Evolutionary conservation across 2,888 invertebrate species (phyloP).

Genomic region (Daptonema setosum): DNA sequence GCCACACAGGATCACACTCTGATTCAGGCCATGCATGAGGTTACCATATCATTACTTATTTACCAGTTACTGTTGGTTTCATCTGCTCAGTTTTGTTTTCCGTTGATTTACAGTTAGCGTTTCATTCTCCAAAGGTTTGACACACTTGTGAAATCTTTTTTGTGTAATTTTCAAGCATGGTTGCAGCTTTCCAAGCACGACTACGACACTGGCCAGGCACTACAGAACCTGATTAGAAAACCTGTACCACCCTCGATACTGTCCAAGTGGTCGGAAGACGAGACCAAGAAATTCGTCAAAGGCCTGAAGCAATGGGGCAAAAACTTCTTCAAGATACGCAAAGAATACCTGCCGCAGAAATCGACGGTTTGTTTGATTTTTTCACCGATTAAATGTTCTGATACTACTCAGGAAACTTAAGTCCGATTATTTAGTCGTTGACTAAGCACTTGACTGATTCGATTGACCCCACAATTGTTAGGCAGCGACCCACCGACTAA

Average conservation of each 20-base stretch:
- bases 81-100: too few species aligned
- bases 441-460: too few species aligned
- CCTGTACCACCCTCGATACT: slow-evolving; percentile 89
- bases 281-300: slow-evolving; percentile 76
- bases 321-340: slow-evolving; percentile 89
- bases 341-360: slow-evolving; percentile 83
- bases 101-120: too few species aligned
- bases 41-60: neutral
- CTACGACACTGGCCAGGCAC: slow-evolving; percentile 83
- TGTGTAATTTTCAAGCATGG: neutral
- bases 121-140: too few species aligned
- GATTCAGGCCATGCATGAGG: neutral
- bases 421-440: too few species aligned
- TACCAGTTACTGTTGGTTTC: too few species aligned
- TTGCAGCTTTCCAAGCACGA: slow-evolving; percentile 70
- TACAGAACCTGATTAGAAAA: slow-evolving; percentile 85
- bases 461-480: too few species aligned
- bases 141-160: neutral
- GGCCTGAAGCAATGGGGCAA: slow-evolving; percentile 93
- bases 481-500: too few species aligned
- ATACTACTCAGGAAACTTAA: neutral
- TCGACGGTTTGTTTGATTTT: slow-evolving; percentile 51
- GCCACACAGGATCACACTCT: slow-evolving; percentile 33
- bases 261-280: slow-evolving; percentile 94
- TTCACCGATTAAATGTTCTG: too few species aligned